Evolutionary conservation across 2,888 invertebrate genomes (phyloP), one percentile per base, ranked within the genome.

Genomic region (Acanthosepion pharaonis): DNA sequence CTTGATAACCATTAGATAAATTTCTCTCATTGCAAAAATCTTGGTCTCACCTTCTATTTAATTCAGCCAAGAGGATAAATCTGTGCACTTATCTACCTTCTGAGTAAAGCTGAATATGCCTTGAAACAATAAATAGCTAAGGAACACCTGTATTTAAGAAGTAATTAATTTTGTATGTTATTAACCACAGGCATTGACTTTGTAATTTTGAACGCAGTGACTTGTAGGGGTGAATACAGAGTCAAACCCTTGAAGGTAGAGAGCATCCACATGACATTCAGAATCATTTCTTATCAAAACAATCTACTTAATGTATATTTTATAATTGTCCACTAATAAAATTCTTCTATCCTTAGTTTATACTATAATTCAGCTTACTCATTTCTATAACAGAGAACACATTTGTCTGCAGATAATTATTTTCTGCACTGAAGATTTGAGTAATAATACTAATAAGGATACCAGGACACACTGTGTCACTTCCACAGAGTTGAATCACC

Each of bases 71-170:
- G 78, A 9, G n/a, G 78, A 78, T 15, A 78, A 78, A 78, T 33
- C 78, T 11, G 9, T 78, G 78, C 9, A 78, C n/a, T 78, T 78
- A 78, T 78, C 78, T 78, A 78, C n/a, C 15, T 78, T 78, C n/a
- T 78, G n/a, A 78, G n/a, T n/a, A 11, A 78, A n/a, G 78, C 15
- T 33, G n/a, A 78, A 78, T n/a, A n/a, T 15, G 18, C 78, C 78
- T n/a, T 15, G n/a, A n/a, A 78, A 78, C 78, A n/a, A 78, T 78
- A n/a, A 78, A 78, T 78, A 11, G 78, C n/a, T 33, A n/a, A 78
- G 78, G 78, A 78, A 78, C 78, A 78, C 78, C 78, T 78, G 78
- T 78, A 78, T 78, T 78, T 78, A 78, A 78, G 78, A 78, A 78
- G 33, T 78, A 78, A 78, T 78, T 78, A 78, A 78, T 78, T 78